These are phyloP conservation scores for Clanis bilineata DNA, from an alignment of 2,888 invertebrate genomes.

Conservation along the genomic window DNA sequence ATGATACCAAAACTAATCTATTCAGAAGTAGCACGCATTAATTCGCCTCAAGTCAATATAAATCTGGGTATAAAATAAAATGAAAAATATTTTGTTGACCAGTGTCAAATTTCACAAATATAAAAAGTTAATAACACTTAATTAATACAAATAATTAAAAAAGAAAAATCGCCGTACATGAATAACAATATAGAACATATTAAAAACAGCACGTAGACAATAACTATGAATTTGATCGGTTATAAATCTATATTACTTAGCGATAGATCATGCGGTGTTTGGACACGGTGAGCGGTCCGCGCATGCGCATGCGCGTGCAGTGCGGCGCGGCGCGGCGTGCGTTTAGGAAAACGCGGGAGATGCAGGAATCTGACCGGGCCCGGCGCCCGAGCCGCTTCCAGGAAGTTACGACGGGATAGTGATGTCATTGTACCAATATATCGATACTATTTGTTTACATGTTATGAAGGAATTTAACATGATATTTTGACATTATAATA, in stretches of 20 bases:
- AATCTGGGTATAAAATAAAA: too few species aligned
- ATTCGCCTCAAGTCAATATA: not conserved
- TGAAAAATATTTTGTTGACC: too few species aligned
- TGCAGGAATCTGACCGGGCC: conserved; percentile 75
- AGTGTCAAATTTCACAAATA: too few species aligned
- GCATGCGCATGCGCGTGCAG: not conserved
- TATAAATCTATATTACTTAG: conserved; percentile 22
- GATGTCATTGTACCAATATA: conserved; percentile 35
- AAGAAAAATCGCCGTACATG: too few species aligned
- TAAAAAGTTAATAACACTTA: too few species aligned
- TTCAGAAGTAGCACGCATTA: not conserved
- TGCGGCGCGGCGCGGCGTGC: not conserved
- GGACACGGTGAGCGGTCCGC: conserved; percentile 9
- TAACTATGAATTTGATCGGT: not conserved
- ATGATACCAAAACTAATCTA: too few species aligned
- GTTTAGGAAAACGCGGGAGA: conserved; percentile 60
- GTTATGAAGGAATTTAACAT: not conserved
- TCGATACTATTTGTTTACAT: conserved; percentile 15
- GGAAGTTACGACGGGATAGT: conserved; percentile 76
- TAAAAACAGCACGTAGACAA: not conserved
- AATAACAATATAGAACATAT: not conserved
- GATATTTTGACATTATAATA: too few species aligned
- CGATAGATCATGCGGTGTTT: conserved; percentile 24
- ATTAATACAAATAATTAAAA: too few species aligned
- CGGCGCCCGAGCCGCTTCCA: conserved; percentile 78